Base-by-base conservation (phyloP, 2,888 invertebrate genomes). In the Scotopteryx bipunctaria region DNA sequence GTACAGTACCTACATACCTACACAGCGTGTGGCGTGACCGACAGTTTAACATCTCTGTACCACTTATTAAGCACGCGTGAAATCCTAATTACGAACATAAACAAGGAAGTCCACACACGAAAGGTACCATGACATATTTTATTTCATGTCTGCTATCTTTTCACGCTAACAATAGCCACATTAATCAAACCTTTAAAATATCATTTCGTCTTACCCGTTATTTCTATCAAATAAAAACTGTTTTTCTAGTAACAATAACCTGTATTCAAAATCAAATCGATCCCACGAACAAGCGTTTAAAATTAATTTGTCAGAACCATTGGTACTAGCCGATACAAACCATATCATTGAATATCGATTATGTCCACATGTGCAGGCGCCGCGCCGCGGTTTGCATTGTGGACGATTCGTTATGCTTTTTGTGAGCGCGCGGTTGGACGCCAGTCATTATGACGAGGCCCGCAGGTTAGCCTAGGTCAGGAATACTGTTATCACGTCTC, bases 11-110 rank as follows among this genome's bases (percentile, higher is more conserved):
- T n/a, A n/a, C n/a, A n/a, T 14, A 77, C 71, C 78, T 75, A 79
- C 78, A 77, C 75, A 69, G 68, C 54, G 40, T 52, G 70, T 67
- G 68, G 73, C 87, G 84, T 88, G 86, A 85, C 84, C 73, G 80
- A 83, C 79, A 72, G 73, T 76, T 85, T 86, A 87, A 83, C 80
- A 71, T 80, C 80, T 78, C 77, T 46, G 75, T 76, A 75, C 76
- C 77, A 70, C 77, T 73, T 73, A 77, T 82, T 48, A 81, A 86
- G 75, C 74, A 81, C 73, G 84, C 86, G 84, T 88, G 85, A 87
- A 87, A 86, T 85, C 81, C 75, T 86, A 79, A 86, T 86, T 86
- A 86, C 81, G 69, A 80, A 76, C 71, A 78, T 78, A 81, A 78
- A 79, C 71, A 68, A 61, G 68, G 71, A 67, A 69, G 73, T 76